Conservation (phyloP, 2,113 vertebrate species). For the Laticauda colubrina region DNA sequence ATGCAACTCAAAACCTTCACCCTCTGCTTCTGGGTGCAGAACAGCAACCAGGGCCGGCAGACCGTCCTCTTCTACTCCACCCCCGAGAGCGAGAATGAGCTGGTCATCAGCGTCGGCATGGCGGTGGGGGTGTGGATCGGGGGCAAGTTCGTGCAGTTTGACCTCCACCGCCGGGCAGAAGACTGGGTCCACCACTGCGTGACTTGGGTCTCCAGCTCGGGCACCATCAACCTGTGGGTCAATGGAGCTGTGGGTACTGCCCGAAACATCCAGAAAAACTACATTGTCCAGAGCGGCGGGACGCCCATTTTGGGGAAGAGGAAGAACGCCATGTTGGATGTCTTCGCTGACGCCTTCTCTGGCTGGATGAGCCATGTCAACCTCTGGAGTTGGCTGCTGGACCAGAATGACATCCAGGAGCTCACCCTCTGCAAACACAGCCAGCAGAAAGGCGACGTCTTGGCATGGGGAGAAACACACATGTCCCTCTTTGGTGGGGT, state of each 20-base stretch:
- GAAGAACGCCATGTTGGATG: constrained; percentile 73
- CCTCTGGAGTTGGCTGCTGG: constrained; percentile 77
- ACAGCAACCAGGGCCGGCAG: constrained; percentile 40
- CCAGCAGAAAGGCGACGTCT: constrained; percentile 66
- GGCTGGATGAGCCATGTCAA: constrained; percentile 75
- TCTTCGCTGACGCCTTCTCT: constrained; percentile 68
- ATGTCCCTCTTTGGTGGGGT: constrained; percentile 77
- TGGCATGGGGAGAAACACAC: constrained; percentile 76
- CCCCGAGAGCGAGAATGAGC: constrained; percentile 68
- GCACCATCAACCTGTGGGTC: constrained; percentile 69
- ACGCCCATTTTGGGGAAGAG: constrained; percentile 74
- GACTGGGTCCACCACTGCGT: constrained; percentile 78
- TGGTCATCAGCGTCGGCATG: constrained; percentile 65
- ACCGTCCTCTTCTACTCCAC: constrained; percentile 78
- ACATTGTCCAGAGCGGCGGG: constrained; percentile 65
- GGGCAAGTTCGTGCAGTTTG: constrained; percentile 73
- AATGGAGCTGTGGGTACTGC: constrained; percentile 69
- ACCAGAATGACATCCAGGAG: constrained; percentile 61
- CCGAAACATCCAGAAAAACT: constrained; percentile 62
- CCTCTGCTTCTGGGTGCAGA: constrained; percentile 71
- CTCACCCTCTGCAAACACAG: constrained; percentile 68
- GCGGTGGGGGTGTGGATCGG: constrained; percentile 75
- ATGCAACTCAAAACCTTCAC: constrained; percentile 76
- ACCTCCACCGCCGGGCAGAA: constrained; percentile 51
- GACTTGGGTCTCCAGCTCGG: constrained; percentile 73